Conservation (phyloP, 2,888 invertebrate genomes). For the Coleophora deauratella region DNA sequence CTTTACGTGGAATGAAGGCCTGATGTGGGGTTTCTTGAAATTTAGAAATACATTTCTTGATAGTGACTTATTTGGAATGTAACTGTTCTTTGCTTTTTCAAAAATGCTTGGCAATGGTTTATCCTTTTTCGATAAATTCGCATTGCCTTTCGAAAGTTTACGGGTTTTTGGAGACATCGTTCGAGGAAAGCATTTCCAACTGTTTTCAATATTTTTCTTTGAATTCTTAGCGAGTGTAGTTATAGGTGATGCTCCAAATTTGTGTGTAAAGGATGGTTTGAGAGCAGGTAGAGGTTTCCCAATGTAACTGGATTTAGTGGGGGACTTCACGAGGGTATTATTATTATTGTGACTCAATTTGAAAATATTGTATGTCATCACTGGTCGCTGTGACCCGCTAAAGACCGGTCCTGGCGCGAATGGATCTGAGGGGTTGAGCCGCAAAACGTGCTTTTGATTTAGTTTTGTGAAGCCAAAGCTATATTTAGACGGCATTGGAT, state of each 20-base stretch:
- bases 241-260: constrained; percentile 63
- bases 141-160: constrained; percentile 40
- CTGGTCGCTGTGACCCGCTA: constrained; percentile 59
- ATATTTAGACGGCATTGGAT: constrained; percentile 53
- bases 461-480: constrained; percentile 55
- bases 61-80: constrained; percentile 59
- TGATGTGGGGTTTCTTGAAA: constrained; percentile 57
- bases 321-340: constrained; percentile 55
- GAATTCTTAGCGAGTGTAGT: constrained; percentile 37
- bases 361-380: constrained; percentile 60
- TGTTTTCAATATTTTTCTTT: constrained; percentile 46
- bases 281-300: constrained; percentile 51
- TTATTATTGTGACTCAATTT: constrained; percentile 64
- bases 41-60: constrained; percentile 64
- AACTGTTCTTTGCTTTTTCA: constrained; percentile 60
- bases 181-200: constrained; percentile 35
- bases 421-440: constrained; percentile 55
- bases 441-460: constrained; percentile 46
- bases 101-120: constrained; percentile 55
- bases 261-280: constrained; percentile 61
- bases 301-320: constrained; percentile 40
- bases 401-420: constrained; percentile 70
- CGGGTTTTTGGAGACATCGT: constrained; percentile 51
- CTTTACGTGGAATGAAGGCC: constrained; percentile 62
- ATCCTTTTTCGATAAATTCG: constrained; percentile 45